Base-by-base conservation (phyloP, 2,888 invertebrate genomes). In the Zygaena filipendulae region DNA sequence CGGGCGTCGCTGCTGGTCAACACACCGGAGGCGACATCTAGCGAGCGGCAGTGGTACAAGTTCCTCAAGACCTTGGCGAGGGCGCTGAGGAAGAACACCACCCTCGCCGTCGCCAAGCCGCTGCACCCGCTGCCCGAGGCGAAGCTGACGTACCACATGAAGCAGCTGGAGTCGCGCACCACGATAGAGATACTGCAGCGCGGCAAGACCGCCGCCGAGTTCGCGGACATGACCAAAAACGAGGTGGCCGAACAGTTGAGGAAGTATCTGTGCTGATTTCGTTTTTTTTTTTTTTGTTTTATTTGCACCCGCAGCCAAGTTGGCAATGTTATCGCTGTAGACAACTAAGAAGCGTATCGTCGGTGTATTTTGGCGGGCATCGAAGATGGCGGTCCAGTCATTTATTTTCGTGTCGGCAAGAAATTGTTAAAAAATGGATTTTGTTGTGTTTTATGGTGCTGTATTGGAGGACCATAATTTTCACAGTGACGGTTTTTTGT, bases 1-100 rank as follows among this genome's bases (percentile, higher is more conserved):
- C 62, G 62, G 11, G 72, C 77, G 0, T 33, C 60, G 0, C 20
- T 50, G 0, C 46, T 79, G 0, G 56, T 67, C 0, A 68, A 62
- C 42, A 72, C 72, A 0, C 66, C 71, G 0, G 75, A 75, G 32
- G 68, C 75, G 9, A 71, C 71, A 0, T 56, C 72, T 2, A 70
- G 63, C 53, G 79, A 77, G 32, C 49, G 75, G 0, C 77, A 77
- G 30, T 84, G 84, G 84, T 75, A 63, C 6, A 75, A 75, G 36
- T 85, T 84, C 59, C 63, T 85, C 3, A 67, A 72, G 33, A 74
- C 71, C 1, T 54, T 83, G 26, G 75, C 82, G 0, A 56, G 83
- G 14, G 70, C 80, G 0, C 46, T 81, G 1, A 72, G 72, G n/a
- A 28, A 16, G 9, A 61, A 59, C 37, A 66, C 72, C 0, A 52